These are phyloP conservation scores for Tethea ocularis DNA, from an alignment of 2,888 invertebrate genomes.

Conservation along the genomic window DNA sequence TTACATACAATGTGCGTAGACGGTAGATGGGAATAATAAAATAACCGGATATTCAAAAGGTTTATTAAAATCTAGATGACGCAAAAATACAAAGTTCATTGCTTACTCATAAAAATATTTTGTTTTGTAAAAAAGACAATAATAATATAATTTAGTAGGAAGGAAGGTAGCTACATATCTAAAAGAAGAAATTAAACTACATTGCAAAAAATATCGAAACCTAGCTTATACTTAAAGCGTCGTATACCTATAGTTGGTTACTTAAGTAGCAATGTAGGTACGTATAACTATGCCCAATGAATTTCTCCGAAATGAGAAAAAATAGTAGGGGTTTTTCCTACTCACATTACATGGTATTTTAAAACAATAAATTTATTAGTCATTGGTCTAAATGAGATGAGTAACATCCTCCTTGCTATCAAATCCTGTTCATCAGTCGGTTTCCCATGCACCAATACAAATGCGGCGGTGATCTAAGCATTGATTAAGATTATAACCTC, in stretches of 20 bases:
- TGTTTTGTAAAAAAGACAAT: too few species aligned
- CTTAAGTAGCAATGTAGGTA: too few species aligned
- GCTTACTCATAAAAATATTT: too few species aligned
- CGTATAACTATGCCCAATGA: too few species aligned
- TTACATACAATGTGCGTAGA: constrained; percentile 48
- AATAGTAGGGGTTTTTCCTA: neutral
- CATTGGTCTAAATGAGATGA: constrained; percentile 47
- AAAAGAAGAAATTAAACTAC: too few species aligned
- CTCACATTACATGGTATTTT: neutral
- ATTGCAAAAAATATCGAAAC: too few species aligned
- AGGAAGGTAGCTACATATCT: too few species aligned
- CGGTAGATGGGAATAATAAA: constrained; percentile 19
- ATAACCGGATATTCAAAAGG: constrained; percentile 10
- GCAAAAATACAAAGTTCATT: too few species aligned
- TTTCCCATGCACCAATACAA: constrained; percentile 52
- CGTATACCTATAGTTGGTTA: too few species aligned
- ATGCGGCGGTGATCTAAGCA: constrained; percentile 57
- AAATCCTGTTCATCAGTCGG: constrained; percentile 48
- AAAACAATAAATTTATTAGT: constrained; percentile 35
- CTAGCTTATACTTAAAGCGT: too few species aligned
- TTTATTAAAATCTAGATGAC: neutral
- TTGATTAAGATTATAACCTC: constrained; percentile 50
- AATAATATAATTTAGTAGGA: too few species aligned
- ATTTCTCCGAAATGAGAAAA: neutral
- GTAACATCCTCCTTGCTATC: constrained; percentile 53